These are phyloP conservation scores for Sebastes hopkinsi DNA, from an alignment of 2,797 vertebrate species.

Conservation along the genomic window DNA sequence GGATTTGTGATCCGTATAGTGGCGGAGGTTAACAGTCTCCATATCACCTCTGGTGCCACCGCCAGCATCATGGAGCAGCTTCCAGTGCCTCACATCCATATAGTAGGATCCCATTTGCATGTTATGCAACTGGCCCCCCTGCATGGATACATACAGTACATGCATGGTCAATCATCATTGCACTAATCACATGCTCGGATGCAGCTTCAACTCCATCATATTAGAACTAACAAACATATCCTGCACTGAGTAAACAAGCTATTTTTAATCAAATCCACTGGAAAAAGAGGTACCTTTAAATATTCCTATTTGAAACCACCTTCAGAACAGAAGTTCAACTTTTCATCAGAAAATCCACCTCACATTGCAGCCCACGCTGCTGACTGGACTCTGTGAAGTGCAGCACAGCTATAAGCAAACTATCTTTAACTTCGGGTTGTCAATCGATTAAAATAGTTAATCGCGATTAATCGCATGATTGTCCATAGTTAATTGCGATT, in stretches of 20 bases:
- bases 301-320: background rate
- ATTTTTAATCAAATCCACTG: background rate
- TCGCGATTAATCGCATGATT: too few relatives aligned
- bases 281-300: background rate
- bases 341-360: background rate
- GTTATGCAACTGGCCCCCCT: constrained; percentile 36
- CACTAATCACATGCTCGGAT: constrained; percentile 38
- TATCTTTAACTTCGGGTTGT: background rate
- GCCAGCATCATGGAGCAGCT: background rate
- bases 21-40: constrained; percentile 21
- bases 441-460: too few relatives aligned
- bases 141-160: background rate
- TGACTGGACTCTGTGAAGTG: constrained; percentile 4
- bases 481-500: too few relatives aligned
- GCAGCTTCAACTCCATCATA: constrained; percentile 11
- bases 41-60: constrained; percentile 23
- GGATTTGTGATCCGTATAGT: constrained; percentile 23
- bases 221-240: constrained; percentile 7
- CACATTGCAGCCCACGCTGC: background rate
- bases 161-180: constrained; percentile 32
- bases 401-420: background rate
- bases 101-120: constrained; percentile 8
- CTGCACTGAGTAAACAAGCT: background rate
- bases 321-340: background rate
- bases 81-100: background rate